A percentile compares a stretch with the other conserved stretches of the same genome.
phyloP scores from a whole-genome alignment of 2,888 invertebrate genomes.

The Xiphydria camelus region DNA sequence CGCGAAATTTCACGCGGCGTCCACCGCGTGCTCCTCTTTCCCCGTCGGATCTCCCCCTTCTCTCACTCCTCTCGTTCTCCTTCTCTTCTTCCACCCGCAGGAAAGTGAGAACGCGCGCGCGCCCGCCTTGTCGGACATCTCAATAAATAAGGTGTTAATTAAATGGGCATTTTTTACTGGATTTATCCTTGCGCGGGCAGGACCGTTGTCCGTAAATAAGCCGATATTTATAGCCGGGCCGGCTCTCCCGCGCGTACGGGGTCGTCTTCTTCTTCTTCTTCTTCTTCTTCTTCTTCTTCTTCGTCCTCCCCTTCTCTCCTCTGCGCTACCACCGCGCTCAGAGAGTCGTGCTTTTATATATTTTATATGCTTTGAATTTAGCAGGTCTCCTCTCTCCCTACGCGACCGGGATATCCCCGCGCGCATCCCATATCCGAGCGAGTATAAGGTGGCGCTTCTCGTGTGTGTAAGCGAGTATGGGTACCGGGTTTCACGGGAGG shows the following conservation, averaged over 20 bases:
- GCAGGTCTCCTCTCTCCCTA: too few species aligned
- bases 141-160: conserved; percentile 58
- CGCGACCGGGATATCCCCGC: too few species aligned
- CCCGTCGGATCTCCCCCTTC: too few species aligned
- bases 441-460: neutral
- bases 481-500: conserved; percentile 13
- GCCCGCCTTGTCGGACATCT: conserved; percentile 41
- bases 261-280: conserved; percentile 26
- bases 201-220: conserved; percentile 49
- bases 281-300: conserved; percentile 17
- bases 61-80: too few species aligned
- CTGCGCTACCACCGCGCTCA: neutral
- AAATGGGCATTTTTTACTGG: conserved; percentile 54
- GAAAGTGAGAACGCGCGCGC: too few species aligned
- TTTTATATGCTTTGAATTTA: conserved; percentile 12
- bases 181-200: conserved; percentile 46
- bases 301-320: neutral
- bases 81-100: too few species aligned
- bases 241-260: conserved; percentile 21
- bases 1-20: too few species aligned
- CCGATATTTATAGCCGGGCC: conserved; percentile 50
- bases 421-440: neutral
- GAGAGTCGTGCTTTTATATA: conserved; percentile 4
- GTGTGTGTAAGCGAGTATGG: conserved; percentile 4
- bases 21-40: too few species aligned